These are phyloP conservation scores for Sarcophaga bullata DNA, from an alignment of 1,140 invertebrate genomes.

Conservation along the genomic window DNA sequence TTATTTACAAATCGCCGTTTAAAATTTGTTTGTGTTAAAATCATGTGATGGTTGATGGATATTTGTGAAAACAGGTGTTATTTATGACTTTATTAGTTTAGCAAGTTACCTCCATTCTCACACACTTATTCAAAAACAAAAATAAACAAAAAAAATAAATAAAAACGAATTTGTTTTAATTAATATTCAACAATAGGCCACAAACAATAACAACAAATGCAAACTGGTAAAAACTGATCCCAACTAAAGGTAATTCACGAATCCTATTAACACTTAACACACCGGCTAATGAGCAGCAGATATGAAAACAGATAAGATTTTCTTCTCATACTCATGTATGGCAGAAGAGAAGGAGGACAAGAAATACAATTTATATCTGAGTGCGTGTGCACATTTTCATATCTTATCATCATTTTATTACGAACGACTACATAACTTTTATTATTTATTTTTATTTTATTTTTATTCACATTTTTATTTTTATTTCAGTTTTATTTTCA, in stretches of 20 bases:
- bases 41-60: conserved; percentile 21
- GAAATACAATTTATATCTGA: too few species aligned
- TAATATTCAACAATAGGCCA: neutral
- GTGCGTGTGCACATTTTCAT: neutral
- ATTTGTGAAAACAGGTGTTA: conserved; percentile 24
- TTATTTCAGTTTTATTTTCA: neutral
- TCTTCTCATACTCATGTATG: too few species aligned
- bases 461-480: too few species aligned
- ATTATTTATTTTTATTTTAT: neutral
- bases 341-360: too few species aligned
- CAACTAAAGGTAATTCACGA: neutral
- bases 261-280: neutral
- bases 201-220: neutral
- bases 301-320: too few species aligned
- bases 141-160: neutral
- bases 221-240: neutral
- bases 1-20: neutral
- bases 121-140: neutral
- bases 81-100: conserved; percentile 22
- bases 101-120: neutral
- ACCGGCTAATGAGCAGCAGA: too few species aligned
- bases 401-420: conserved; percentile 21
- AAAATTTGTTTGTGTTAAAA: neutral
- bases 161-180: conserved; percentile 2
- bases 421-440: neutral